Conservation (phyloP, 2,797 vertebrate species). For the Champsocephalus esox region DNA sequence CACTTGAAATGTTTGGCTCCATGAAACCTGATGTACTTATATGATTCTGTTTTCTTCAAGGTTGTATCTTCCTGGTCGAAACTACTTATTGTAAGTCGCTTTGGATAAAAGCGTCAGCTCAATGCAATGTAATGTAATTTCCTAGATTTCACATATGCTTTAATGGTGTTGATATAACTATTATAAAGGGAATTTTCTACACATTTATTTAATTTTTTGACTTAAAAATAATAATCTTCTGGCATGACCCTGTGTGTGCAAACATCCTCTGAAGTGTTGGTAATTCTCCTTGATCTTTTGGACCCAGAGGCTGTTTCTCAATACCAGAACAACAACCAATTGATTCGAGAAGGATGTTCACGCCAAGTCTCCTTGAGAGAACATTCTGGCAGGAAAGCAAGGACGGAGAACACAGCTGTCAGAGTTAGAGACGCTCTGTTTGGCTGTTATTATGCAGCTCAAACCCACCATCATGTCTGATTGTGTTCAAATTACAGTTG, state of each 20-base stretch:
- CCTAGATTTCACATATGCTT: not conserved
- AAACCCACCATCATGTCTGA: not conserved
- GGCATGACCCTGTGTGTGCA: not conserved
- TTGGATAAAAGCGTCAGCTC: too few species aligned
- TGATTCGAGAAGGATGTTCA: conserved; percentile 29
- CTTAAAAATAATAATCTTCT: not conserved
- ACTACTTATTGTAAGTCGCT: too few species aligned
- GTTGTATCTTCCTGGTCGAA: too few species aligned
- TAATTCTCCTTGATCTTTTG: conserved; percentile 39
- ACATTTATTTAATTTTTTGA: not conserved
- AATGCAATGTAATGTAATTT: not conserved
- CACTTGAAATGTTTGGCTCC: too few species aligned
- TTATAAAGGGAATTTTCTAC: not conserved
- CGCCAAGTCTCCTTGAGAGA: conserved; percentile 41
- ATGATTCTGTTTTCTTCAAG: too few species aligned
- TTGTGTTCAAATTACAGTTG: not conserved
- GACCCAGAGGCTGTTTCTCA: conserved; percentile 32
- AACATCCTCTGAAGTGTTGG: conserved; percentile 2
- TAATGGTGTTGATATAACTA: not conserved
- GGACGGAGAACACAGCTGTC: conserved; percentile 56
- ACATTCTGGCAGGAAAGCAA: conserved; percentile 43
- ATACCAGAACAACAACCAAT: conserved; percentile 17
- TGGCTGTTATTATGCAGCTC: conserved; percentile 24
- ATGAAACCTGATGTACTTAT: too few species aligned
- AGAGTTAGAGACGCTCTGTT: conserved; percentile 37